Evolutionary conservation across 2,888 invertebrate species (phyloP).

Genomic region (Amphipoea lucens): DNA sequence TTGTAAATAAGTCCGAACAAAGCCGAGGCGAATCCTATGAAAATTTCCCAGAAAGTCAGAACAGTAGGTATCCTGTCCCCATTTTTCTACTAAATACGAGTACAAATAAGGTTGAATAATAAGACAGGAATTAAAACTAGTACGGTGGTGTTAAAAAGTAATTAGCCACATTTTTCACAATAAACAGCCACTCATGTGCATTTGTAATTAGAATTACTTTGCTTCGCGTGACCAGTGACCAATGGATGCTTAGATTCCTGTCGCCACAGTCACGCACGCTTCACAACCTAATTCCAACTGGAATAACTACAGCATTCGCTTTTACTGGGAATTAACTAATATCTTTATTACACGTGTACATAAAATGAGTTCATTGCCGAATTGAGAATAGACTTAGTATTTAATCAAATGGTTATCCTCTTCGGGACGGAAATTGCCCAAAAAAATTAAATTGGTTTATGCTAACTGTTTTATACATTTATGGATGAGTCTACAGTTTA

Average conservation of each 20-base stretch:
- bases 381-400: neutral
- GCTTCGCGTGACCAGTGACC: constrained; percentile 56
- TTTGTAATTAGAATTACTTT: constrained; percentile 45
- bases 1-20: constrained; percentile 19
- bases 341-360: constrained; percentile 43
- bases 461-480: neutral
- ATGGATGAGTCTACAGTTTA: neutral
- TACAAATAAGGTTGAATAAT: neutral
- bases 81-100: neutral
- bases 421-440: neutral
- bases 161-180: constrained; percentile 46
- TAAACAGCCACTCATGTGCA: constrained; percentile 52
- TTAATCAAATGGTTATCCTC: neutral
- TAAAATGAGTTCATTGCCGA: constrained; percentile 8
- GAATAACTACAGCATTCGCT: constrained; percentile 39
- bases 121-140: neutral
- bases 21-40: constrained; percentile 13
- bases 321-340: constrained; percentile 49
- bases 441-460: neutral
- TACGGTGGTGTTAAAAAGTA: constrained; percentile 15
- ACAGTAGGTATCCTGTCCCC: neutral
- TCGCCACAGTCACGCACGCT: constrained; percentile 55
- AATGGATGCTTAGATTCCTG: constrained; percentile 46
- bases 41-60: constrained; percentile 6
- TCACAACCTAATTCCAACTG: constrained; percentile 56